Evolutionary conservation across 2,797 vertebrate genomes (phyloP).

Genomic region (Hemibagrus guttatus): DNA sequence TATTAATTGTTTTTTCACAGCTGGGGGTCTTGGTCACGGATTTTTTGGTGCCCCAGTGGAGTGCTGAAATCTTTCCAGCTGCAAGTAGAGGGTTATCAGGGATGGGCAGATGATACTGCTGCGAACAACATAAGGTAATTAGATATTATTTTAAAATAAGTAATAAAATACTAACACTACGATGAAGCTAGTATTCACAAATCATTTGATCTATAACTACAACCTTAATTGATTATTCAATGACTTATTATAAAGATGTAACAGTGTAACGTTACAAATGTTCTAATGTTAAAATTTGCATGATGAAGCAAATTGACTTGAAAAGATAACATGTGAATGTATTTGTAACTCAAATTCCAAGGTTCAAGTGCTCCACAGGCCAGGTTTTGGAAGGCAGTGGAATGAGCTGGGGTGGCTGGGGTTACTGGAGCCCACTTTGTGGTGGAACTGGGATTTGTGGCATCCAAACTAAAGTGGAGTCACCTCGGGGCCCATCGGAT

Average conservation of each 20-base stretch:
- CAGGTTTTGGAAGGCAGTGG: background rate
- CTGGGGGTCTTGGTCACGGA: background rate
- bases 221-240: background rate
- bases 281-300: no score
- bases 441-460: slow-evolving; percentile 32
- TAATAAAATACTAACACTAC: no score
- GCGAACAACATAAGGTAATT: no score
- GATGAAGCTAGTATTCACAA: no score
- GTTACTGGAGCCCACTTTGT: slow-evolving; percentile 16
- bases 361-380: background rate
- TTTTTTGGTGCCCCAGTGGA: slow-evolving; percentile 2
- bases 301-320: background rate
- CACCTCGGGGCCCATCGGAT: background rate
- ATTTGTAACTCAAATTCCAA: background rate
- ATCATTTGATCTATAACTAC: background rate
- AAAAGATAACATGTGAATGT: background rate
- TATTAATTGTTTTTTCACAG: background rate
- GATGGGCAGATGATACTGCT: no score
- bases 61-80: slow-evolving; percentile 19
- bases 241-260: background rate
- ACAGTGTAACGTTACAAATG: no score
- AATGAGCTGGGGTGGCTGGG: slow-evolving; percentile 15
- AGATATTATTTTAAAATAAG: no score
- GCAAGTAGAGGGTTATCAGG: background rate
- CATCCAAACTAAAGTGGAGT: slow-evolving; percentile 11